Conservation (phyloP, 2,113 vertebrate species). For the Tychaedon coryphoeus region DNA sequence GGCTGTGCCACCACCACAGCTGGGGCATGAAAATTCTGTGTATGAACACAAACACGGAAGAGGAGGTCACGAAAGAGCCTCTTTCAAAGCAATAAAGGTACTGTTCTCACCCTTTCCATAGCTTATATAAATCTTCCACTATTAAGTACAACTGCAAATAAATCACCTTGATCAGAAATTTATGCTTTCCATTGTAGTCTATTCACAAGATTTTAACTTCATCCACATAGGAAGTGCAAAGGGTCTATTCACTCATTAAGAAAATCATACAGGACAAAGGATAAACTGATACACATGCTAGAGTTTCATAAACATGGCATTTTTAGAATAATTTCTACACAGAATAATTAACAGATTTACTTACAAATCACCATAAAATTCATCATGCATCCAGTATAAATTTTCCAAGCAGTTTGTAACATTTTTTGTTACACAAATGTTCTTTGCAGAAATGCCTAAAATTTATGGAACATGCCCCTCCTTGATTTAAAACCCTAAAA, state of each 20-base stretch:
- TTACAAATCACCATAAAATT: not conserved
- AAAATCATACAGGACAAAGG: not conserved
- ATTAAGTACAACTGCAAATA: not conserved
- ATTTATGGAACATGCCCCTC: not conserved
- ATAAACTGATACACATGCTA: not conserved
- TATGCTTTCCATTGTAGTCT: not conserved
- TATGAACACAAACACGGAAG: not conserved
- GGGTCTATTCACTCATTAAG: not conserved
- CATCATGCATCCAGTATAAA: not conserved
- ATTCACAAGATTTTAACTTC: not conserved
- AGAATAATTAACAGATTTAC: not conserved
- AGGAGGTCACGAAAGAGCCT: not conserved
- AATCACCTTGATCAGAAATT: not conserved
- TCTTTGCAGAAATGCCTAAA: not conserved
- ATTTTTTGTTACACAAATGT: not conserved
- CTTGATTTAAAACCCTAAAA: not conserved
- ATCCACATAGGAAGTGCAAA: not conserved
- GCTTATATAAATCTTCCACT: not conserved
- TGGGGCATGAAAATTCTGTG: too few relatives aligned
- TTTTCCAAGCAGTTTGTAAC: not conserved
- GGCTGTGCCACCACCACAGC: not conserved
- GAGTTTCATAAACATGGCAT: not conserved
- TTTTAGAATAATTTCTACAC: not conserved
- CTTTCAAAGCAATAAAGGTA: not conserved
- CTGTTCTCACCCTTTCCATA: not conserved